Percentiles rank a stretch among this genome's conserved stretches.
These are phyloP conservation scores for Paelopatides confundens DNA, from an alignment of 53 echinoderm and acorn worm species.

Conservation along the genomic window DNA sequence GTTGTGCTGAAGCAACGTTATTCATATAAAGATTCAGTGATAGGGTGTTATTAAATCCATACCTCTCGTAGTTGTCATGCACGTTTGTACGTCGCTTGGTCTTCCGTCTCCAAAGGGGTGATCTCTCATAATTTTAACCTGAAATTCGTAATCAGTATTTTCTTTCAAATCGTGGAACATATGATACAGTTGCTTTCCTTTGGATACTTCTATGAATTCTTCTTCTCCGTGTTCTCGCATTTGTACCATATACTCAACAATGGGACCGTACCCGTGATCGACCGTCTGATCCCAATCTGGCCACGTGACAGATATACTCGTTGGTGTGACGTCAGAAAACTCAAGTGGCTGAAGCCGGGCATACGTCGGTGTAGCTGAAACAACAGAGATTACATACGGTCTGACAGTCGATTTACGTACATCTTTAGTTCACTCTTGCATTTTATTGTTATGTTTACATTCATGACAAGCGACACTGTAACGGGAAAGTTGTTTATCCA, in stretches of 20 bases:
- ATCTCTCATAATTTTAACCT: not conserved
- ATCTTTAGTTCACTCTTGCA: no score
- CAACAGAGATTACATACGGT: not conserved
- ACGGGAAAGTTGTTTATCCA: no score
- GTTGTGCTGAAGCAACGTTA: no score
- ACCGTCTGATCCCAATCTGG: not conserved
- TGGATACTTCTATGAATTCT: not conserved
- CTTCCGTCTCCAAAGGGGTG: not conserved
- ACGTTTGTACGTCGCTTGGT: not conserved
- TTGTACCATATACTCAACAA: constrained; percentile 6
- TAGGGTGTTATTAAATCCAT: no score
- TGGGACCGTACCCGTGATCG: not conserved
- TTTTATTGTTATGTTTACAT: no score
- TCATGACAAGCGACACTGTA: no score
- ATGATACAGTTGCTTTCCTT: not conserved
- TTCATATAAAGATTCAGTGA: no score
- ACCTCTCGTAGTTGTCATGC: not conserved
- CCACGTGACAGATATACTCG: not conserved
- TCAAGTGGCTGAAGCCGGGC: not conserved
- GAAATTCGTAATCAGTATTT: not conserved
- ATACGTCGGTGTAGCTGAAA: not conserved
- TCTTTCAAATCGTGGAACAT: not conserved
- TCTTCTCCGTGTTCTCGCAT: not conserved
- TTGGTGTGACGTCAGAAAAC: not conserved
- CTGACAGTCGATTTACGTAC: no score